Conservation (phyloP, 2,797 vertebrate genomes). For the Micromesistius poutassou region DNA sequence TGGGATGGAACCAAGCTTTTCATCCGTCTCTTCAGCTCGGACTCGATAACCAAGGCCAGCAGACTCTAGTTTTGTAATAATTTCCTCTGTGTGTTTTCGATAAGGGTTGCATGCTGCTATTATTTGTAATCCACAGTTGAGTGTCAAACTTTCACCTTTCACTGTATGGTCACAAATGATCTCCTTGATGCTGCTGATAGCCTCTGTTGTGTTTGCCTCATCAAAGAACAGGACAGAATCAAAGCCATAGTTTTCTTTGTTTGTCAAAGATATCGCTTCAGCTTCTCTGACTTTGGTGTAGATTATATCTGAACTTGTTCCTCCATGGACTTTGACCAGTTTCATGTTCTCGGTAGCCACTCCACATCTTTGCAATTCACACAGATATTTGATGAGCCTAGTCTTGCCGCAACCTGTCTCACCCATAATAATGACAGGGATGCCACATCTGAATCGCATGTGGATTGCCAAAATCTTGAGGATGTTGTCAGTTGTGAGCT, state of each 20-base stretch:
- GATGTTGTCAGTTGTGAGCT: constrained; percentile 92
- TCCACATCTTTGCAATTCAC: constrained; percentile 75
- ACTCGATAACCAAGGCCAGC: constrained; percentile 92
- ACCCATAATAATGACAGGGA: constrained; percentile 96
- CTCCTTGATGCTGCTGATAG: constrained; percentile 92
- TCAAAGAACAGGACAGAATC: constrained; percentile 94
- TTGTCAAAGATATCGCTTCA: constrained; percentile 71
- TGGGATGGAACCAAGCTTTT: constrained; percentile 89
- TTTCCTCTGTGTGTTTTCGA: constrained; percentile 84
- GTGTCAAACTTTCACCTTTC: constrained; percentile 70
- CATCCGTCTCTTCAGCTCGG: constrained; percentile 81
- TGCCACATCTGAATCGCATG: constrained; percentile 94
- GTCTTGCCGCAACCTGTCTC: constrained; percentile 98
- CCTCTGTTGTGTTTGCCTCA: constrained; percentile 94
- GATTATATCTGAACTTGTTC: constrained; percentile 85
- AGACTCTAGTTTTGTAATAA: constrained; percentile 87
- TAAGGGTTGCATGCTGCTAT: constrained; percentile 98
- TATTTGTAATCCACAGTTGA: constrained; percentile 77
- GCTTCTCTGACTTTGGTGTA: constrained; percentile 81
- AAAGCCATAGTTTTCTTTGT: constrained; percentile 73
- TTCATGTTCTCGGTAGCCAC: constrained; percentile 82
- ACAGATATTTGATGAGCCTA: constrained; percentile 88
- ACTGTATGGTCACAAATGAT: constrained; percentile 87
- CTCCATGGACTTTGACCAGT: constrained; percentile 94
- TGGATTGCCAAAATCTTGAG: constrained; percentile 94